Conservation (phyloP, 2,797 vertebrate genomes). For the Tauraco hartlaubi region DNA sequence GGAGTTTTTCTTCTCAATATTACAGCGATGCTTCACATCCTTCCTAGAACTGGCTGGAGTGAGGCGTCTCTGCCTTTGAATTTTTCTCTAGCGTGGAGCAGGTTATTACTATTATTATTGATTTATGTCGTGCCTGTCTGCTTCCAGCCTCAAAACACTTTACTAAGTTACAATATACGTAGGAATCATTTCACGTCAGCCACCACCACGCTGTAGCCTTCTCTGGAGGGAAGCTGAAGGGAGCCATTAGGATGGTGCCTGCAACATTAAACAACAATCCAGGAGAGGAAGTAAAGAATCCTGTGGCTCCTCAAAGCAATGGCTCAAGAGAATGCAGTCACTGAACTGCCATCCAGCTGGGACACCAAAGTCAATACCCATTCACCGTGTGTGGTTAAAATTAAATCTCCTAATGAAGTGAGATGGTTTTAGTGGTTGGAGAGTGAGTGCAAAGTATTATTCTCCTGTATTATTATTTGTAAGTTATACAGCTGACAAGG, state of each 20-base stretch:
- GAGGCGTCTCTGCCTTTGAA: slow-evolving; percentile 54
- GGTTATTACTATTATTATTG: slow-evolving; percentile 62
- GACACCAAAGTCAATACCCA: slow-evolving; percentile 65
- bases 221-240: slow-evolving; percentile 58
- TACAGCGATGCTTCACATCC: slow-evolving; percentile 49
- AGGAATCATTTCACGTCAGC: slow-evolving; percentile 56
- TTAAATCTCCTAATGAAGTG: slow-evolving; percentile 74
- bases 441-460: slow-evolving; percentile 62
- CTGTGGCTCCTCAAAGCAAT: slow-evolving; percentile 56
- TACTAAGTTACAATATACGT: slow-evolving; percentile 60
- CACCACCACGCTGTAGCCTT: slow-evolving; percentile 26
- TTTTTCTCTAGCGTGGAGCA: slow-evolving; percentile 12
- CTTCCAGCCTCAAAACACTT: slow-evolving; percentile 70
- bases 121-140: slow-evolving; percentile 65
- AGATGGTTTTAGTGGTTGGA: slow-evolving; percentile 63
- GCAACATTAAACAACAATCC: slow-evolving; percentile 72
- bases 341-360: slow-evolving; percentile 68
- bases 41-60: slow-evolving; percentile 31
- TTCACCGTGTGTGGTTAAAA: slow-evolving; percentile 66
- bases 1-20: not conserved
- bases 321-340: slow-evolving; percentile 52
- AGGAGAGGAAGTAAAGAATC: slow-evolving; percentile 66
- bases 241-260: slow-evolving; percentile 74
- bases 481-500: slow-evolving; percentile 61
- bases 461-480: slow-evolving; percentile 66